A percentile compares a stretch with the other conserved stretches of the same genome.
phyloP scores from a whole-genome alignment of 2,113 vertebrate species.

The Muntiacus muntjak region DNA sequence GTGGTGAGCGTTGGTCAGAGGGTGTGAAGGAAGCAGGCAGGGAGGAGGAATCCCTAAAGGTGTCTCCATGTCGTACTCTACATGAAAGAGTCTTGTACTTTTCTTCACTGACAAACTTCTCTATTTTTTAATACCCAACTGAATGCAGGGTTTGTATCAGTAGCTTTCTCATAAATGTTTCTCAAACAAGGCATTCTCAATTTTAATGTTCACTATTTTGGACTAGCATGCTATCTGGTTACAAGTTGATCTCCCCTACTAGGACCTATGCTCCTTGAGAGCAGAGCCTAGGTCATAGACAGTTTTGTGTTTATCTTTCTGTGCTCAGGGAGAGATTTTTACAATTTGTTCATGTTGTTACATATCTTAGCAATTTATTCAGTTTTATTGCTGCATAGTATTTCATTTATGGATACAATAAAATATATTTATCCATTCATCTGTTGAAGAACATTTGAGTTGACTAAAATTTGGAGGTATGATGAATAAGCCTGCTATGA shows the following conservation, averaged over 20 bases:
- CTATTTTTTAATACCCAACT: neutral
- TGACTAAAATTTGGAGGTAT: neutral
- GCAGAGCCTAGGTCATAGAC: neutral
- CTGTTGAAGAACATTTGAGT: neutral
- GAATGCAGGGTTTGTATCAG: neutral
- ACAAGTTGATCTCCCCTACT: neutral
- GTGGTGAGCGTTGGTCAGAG: neutral
- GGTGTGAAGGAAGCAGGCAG: too few relatives aligned
- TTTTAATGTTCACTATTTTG: neutral
- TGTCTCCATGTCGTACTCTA: rapidly evolving
- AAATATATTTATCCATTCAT: neutral
- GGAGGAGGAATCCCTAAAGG: neutral
- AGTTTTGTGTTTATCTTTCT: neutral
- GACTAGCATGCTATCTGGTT: neutral
- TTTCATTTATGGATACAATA: neutral
- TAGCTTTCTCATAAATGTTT: too few relatives aligned
- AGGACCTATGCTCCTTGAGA: neutral
- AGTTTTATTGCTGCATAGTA: neutral
- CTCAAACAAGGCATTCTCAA: neutral
- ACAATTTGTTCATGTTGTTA: neutral
- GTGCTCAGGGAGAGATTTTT: neutral
- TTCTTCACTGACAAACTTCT: neutral
- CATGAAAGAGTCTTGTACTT: rapidly evolving
- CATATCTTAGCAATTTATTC: neutral
- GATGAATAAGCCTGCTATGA: neutral